A percentile compares a stretch with the other conserved stretches of the same genome.
Evolutionary conservation across 1,140 invertebrate genomes (phyloP).

Genomic region (Ostrea edulis): DNA sequence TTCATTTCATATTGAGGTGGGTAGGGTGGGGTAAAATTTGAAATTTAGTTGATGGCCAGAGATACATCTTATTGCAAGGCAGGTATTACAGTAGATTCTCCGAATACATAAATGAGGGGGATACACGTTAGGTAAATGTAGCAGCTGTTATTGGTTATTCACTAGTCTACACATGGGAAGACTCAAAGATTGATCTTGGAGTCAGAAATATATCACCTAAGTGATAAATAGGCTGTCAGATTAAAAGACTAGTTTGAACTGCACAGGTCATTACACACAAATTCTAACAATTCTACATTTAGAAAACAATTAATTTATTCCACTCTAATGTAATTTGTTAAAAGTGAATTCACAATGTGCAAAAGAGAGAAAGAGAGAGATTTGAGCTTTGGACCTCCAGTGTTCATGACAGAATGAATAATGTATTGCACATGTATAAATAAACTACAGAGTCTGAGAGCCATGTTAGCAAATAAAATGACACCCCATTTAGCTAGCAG

Average conservation of each 20-base stretch:
- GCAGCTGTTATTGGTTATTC: background rate
- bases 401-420: background rate
- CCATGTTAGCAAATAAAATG: background rate
- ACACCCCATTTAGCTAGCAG: constrained; percentile 16
- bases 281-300: background rate
- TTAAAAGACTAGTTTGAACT: background rate
- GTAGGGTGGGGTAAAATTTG: too few species aligned
- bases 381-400: background rate
- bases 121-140: background rate
- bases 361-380: background rate
- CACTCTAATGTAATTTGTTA: background rate
- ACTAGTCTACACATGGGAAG: background rate
- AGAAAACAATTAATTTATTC: background rate
- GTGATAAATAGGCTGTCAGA: background rate
- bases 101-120: background rate
- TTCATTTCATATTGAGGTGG: too few species aligned
- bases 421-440: background rate
- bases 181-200: constrained; percentile 9
- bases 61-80: too few species aligned
- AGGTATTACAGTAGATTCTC: too few species aligned
- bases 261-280: background rate
- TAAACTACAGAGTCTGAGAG: background rate
- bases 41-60: too few species aligned
- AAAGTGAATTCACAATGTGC: background rate
- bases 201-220: background rate